phyloP scores from a whole-genome alignment of 2,888 invertebrate genomes.

The Sminthurinus aureus region DNA sequence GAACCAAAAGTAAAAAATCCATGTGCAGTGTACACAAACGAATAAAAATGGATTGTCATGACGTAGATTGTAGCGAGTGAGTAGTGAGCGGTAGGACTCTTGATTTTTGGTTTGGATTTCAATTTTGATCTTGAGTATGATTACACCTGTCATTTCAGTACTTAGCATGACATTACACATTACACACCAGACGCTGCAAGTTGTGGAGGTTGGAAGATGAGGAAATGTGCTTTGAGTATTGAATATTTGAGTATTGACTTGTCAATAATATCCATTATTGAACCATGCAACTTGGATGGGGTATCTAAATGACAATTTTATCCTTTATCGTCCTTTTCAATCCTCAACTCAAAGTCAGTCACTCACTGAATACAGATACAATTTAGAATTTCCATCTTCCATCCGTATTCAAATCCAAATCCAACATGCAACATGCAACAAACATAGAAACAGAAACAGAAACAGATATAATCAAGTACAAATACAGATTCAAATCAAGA shows the following conservation, averaged over 20 bases:
- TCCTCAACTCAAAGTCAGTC: too few species aligned
- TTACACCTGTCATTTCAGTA: background rate
- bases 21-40: background rate
- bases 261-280: background rate
- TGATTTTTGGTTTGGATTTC: background rate
- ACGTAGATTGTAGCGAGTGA: too few species aligned
- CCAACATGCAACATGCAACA: too few species aligned
- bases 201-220: too few species aligned
- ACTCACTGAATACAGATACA: too few species aligned
- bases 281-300: background rate
- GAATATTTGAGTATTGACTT: background rate
- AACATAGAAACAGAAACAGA: background rate
- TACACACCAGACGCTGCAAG: too few species aligned
- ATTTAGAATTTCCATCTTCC: too few species aligned
- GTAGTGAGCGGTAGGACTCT: background rate
- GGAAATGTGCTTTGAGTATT: background rate
- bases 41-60: background rate
- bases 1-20: background rate
- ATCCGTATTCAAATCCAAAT: too few species aligned
- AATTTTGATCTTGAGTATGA: background rate
- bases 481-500: background rate
- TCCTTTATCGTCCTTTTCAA: too few species aligned
- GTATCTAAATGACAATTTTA: background rate
- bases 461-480: background rate
- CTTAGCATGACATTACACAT: constrained; percentile 12